Evolutionary conservation across 2,888 invertebrate genomes (phyloP).

Genomic region (Cryptus armator): DNA sequence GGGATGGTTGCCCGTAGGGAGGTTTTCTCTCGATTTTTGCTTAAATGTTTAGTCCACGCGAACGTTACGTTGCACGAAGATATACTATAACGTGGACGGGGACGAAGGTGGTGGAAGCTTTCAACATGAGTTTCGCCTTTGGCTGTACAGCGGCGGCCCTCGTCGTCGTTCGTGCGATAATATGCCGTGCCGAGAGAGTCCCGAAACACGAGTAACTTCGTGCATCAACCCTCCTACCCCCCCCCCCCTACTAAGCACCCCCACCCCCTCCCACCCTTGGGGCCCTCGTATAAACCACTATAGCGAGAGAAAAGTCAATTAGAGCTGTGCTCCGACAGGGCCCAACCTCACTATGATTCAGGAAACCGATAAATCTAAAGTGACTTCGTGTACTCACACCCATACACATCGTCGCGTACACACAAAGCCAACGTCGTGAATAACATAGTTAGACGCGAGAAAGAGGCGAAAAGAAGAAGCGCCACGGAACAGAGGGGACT

Average conservation of each 20-base stretch:
- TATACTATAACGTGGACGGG: constrained; percentile 2
- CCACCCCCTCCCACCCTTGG: background rate
- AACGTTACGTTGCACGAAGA: constrained; percentile 42
- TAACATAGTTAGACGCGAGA: constrained; percentile 7
- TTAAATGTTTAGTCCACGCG: constrained; percentile 50
- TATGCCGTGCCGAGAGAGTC: constrained; percentile 28
- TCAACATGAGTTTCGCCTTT: constrained; percentile 49
- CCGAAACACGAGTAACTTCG: constrained; percentile 44
- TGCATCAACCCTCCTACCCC: background rate
- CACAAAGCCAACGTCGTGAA: constrained; percentile 14
- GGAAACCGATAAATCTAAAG: constrained; percentile 78
- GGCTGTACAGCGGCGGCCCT: constrained; percentile 31
- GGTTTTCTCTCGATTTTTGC: constrained; percentile 28
- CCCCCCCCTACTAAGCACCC: too few species aligned
- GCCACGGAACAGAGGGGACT: constrained; percentile 24
- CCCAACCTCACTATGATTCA: constrained; percentile 77
- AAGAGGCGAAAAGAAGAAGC: constrained; percentile 27
- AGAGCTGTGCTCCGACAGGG: constrained; percentile 75
- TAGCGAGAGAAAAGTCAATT: constrained; percentile 78
- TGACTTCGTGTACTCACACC: constrained; percentile 43
- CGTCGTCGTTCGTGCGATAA: constrained; percentile 37
- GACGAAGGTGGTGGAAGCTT: constrained; percentile 25
- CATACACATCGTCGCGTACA: background rate
- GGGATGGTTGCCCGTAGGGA: background rate
- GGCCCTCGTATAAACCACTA: constrained; percentile 53